phyloP scores from a whole-genome alignment of 2,888 invertebrate species.

The Acrocyrtus sp. region DNA sequence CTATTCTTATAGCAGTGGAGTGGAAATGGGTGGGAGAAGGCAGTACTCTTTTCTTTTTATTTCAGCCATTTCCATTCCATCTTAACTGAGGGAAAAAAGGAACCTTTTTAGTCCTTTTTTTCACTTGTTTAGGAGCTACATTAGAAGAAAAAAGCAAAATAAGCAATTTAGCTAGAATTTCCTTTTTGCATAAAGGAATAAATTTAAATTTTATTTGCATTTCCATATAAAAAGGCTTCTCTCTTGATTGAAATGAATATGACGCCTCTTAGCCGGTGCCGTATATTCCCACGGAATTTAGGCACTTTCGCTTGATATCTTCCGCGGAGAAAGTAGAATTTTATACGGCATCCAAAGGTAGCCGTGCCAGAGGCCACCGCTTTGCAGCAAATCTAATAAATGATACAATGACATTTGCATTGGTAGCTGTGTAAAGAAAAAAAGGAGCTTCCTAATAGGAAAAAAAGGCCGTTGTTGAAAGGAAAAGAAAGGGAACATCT shows the following conservation, averaged over 20 bases:
- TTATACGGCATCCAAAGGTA: not conserved
- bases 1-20: not conserved
- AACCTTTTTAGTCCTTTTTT: not conserved
- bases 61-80: not conserved
- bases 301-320: too few species aligned
- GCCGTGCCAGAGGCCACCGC: not conserved
- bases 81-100: not conserved
- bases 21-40: not conserved
- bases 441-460: not conserved
- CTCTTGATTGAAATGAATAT: slow-evolving; percentile 11
- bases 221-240: not conserved
- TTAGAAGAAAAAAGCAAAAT: not conserved
- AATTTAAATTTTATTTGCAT: slow-evolving; percentile 9
- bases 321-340: too few species aligned
- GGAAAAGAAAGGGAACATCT: not conserved
- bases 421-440: not conserved
- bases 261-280: slow-evolving; percentile 1
- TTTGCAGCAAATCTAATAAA: not conserved
- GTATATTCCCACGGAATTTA: too few species aligned
- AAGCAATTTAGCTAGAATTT: not conserved
- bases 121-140: not conserved
- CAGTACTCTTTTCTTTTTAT: not conserved
- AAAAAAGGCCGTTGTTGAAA: not conserved
- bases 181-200: not conserved
- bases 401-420: not conserved